Conservation (phyloP, 2,797 vertebrate genomes). For the Percopsis omiscomaycus region DNA sequence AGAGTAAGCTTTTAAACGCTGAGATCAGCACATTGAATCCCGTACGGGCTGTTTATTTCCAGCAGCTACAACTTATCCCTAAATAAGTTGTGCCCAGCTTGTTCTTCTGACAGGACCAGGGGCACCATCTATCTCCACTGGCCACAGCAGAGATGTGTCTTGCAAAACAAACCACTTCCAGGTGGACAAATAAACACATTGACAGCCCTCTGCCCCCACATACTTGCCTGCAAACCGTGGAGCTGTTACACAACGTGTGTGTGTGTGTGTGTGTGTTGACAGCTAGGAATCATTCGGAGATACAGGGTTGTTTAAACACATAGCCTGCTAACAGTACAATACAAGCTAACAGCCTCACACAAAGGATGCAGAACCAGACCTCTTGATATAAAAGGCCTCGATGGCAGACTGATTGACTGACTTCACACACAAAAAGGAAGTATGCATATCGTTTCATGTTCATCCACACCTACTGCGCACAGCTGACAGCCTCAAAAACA, state of each 20-base stretch:
- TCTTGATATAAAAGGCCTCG: constrained; percentile 30
- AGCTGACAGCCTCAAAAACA: constrained; percentile 9
- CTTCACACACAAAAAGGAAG: constrained; percentile 13
- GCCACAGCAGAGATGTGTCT: constrained; percentile 43
- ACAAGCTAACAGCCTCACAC: constrained; percentile 55
- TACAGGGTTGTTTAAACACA: constrained; percentile 59
- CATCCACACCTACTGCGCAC: constrained; percentile 19
- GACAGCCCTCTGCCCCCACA: constrained; percentile 29
- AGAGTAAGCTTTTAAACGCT: background rate
- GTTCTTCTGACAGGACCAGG: constrained; percentile 30
- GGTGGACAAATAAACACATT: constrained; percentile 75
- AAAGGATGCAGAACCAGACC: constrained; percentile 46
- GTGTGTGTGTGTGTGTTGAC: constrained; percentile 6
- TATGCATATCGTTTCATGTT: constrained; percentile 13
- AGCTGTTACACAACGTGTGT: constrained; percentile 41
- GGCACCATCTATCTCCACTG: constrained; percentile 24
- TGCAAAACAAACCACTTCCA: constrained; percentile 69
- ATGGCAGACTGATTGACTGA: constrained; percentile 60
- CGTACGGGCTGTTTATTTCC: background rate
- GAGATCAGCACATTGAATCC: background rate
- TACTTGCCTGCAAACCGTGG: constrained; percentile 8
- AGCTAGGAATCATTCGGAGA: constrained; percentile 12
- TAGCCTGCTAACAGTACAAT: constrained; percentile 46
- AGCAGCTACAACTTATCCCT: background rate
- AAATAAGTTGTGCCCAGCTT: background rate